Percentiles rank a stretch among this genome's conserved stretches.
Evolutionary conservation across 2,888 invertebrate genomes (phyloP).

Genomic region (Amphipoea lucens): DNA sequence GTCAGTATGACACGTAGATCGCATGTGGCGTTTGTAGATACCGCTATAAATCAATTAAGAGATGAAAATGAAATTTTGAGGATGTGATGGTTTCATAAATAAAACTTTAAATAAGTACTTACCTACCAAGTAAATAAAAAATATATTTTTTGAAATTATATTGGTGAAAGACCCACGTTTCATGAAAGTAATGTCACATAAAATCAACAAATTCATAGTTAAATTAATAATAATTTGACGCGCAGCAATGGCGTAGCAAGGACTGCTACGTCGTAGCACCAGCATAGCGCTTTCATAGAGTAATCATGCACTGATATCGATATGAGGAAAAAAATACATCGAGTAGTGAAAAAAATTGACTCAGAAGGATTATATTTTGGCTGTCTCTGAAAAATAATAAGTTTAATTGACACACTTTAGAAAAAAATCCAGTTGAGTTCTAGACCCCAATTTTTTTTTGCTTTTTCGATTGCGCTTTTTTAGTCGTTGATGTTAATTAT

Average conservation of each 20-base stretch:
- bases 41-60: background rate
- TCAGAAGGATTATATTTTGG: background rate
- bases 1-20: no score
- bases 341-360: background rate
- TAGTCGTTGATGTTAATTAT: background rate
- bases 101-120: background rate
- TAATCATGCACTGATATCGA: background rate
- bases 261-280: background rate
- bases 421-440: no score
- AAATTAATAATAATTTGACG: background rate
- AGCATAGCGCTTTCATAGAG: background rate
- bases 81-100: background rate
- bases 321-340: background rate
- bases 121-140: background rate
- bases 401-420: background rate
- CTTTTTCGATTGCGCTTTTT: background rate
- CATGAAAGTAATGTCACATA: background rate
- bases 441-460: background rate
- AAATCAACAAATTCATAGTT: background rate
- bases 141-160: background rate
- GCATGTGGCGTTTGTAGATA: no score
- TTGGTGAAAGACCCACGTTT: no score
- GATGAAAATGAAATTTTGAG: slow-evolving; percentile 3
- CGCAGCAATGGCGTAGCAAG: background rate
- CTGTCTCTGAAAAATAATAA: background rate